Percentiles rank a stretch among this genome's conserved stretches.
phyloP scores from a whole-genome alignment of 2,888 invertebrate species.

The Brenthis hecate region DNA sequence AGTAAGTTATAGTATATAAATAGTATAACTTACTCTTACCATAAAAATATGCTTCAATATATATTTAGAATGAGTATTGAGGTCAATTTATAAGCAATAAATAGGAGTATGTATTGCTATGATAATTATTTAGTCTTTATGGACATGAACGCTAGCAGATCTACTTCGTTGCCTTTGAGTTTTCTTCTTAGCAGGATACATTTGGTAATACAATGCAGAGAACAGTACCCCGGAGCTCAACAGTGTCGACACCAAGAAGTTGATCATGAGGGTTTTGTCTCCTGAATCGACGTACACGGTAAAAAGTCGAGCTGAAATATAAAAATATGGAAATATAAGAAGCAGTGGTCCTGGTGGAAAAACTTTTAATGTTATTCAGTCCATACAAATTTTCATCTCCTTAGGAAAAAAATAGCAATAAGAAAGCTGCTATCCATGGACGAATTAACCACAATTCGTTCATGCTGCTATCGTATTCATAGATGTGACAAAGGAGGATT shows the following conservation, averaged over 20 bases:
- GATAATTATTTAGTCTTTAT: slow-evolving; percentile 24
- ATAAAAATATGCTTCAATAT: not conserved
- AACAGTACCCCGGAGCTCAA: slow-evolving; percentile 87
- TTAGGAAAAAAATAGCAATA: too few species aligned
- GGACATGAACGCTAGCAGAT: slow-evolving; percentile 9
- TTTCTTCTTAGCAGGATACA: slow-evolving; percentile 43
- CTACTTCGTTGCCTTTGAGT: slow-evolving; percentile 5
- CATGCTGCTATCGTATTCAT: too few species aligned
- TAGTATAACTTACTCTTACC: too few species aligned
- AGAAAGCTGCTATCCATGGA: too few species aligned
- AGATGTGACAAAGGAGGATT: too few species aligned
- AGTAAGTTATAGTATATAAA: too few species aligned
- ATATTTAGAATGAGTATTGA: not conserved
- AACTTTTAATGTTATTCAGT: too few species aligned
- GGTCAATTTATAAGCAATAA: too few species aligned
- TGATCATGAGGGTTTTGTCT: slow-evolving; percentile 86
- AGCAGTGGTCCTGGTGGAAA: too few species aligned
- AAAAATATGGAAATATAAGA: not conserved
- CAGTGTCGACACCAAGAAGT: slow-evolving; percentile 87
- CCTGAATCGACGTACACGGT: slow-evolving; percentile 91
- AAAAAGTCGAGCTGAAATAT: slow-evolving; percentile 88
- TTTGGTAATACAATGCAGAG: slow-evolving; percentile 87
- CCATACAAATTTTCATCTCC: too few species aligned
- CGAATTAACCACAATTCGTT: too few species aligned
- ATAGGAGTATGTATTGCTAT: too few species aligned